Base-by-base conservation (phyloP, 1,140 invertebrate genomes). In the Lethrus apterus region DNA sequence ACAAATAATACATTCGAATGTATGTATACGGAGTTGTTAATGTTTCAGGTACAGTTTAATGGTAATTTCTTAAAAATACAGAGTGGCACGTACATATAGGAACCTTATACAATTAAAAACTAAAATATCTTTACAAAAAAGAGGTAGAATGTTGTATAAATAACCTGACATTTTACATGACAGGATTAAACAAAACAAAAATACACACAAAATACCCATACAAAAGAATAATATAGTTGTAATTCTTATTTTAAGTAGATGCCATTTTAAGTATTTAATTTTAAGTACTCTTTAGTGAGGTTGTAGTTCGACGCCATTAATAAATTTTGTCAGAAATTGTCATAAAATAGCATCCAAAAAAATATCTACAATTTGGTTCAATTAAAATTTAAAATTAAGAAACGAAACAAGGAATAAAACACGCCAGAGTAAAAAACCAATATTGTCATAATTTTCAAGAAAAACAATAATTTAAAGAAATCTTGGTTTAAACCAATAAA, bases 381-480 rank as follows among this genome's bases (percentile, higher is more conserved):
- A n/a, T n/a, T n/a, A 46, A 46, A 40, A 46, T 46, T 35, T 34
- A 40, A 54, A 45, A 47, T 51, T 51, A 54, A 51, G 49, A 51
- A 44, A 44, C 23, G 48, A 57, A 57, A 56, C 51, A 49, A 21
- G 19, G 26, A 54, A 56, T 55, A 56, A 57, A 58, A 57, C 41
- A 52, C 54, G 35, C 49, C 41, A n/a, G n/a, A n/a, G 32, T 55
- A 51, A 57, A 49, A 33, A 49, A 48, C 33, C 50, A 59, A 59
- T 59, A 34, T 52, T 59, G 54, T 56, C 54, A 56, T 58, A 58
- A 56, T 56, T 56, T 56, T 21, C 13, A 35, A 46, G 35, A 15
- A 35, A 44, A 52, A 52, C 47, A 47, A 50, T 42, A 55, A 57
- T 54, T 43, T 45, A 49, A 42, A 33, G 42, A 50, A 49, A 42